Conservation (phyloP, 1,140 invertebrate genomes). For the Idris sp. region DNA sequence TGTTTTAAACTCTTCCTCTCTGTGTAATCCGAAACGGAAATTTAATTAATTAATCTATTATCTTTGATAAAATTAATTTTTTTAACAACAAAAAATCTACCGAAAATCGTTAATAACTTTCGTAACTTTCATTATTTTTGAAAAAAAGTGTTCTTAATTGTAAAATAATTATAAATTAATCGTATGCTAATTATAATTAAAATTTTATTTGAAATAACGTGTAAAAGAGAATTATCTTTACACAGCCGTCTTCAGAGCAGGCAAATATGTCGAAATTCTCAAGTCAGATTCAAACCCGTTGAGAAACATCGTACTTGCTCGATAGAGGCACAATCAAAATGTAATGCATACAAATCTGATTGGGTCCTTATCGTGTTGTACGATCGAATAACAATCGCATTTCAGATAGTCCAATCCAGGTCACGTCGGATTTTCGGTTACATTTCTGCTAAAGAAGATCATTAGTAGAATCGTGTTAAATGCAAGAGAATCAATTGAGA, state of each 20-base stretch:
- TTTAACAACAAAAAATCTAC: too few relatives aligned
- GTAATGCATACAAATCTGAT: conserved; percentile 55
- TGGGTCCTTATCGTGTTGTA: conserved; percentile 48
- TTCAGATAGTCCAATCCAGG: conserved; percentile 31
- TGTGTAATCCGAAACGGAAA: too few relatives aligned
- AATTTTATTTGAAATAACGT: neutral
- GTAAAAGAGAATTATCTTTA: neutral
- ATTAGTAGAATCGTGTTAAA: conserved; percentile 40
- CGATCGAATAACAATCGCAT: conserved; percentile 44
- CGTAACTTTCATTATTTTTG: too few relatives aligned
- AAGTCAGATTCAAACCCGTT: conserved; percentile 17
- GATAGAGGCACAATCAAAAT: conserved; percentile 42
- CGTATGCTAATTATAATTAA: too few relatives aligned
- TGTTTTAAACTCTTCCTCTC: too few relatives aligned
- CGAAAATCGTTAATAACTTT: too few relatives aligned
- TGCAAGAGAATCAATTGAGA: conserved; percentile 39
- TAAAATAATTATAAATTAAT: too few relatives aligned
- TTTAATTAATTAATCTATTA: too few relatives aligned
- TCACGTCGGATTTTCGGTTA: conserved; percentile 32
- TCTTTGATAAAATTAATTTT: too few relatives aligned
- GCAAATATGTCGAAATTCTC: conserved; percentile 12
- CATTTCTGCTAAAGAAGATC: conserved; percentile 35
- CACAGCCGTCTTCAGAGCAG: conserved; percentile 1
- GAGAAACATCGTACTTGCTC: conserved; percentile 31
- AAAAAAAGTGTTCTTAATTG: too few relatives aligned